Evolutionary conservation across 2,797 vertebrate genomes (phyloP).

Genomic region (Anabacerthia variegaticeps): DNA sequence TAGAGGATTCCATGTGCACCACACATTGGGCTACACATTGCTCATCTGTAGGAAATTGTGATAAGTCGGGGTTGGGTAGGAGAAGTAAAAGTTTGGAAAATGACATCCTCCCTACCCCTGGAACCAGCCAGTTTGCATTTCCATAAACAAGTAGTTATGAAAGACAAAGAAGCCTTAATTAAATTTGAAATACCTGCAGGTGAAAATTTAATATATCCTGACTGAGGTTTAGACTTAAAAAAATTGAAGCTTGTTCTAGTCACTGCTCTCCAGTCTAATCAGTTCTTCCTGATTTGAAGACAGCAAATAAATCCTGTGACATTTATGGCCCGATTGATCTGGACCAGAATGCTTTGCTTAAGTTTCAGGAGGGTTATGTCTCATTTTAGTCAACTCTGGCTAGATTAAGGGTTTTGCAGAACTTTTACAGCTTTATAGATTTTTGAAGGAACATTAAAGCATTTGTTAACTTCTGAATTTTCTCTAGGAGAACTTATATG

Average conservation of each 20-base stretch:
- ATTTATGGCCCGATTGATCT: background rate
- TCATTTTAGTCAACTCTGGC: background rate
- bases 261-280: background rate
- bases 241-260: background rate
- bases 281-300: background rate
- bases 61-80: background rate
- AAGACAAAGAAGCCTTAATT: slow-evolving; percentile 6
- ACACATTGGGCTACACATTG: accelerated
- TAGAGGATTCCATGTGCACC: background rate
- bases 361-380: background rate
- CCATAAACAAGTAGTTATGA: background rate
- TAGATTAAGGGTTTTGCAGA: background rate
- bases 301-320: background rate
- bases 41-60: background rate
- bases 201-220: background rate
- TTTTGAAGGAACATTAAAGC: background rate
- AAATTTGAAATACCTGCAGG: background rate
- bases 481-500: background rate
- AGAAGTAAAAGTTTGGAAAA: background rate
- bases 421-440: background rate
- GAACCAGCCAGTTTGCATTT: background rate
- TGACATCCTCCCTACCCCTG: background rate
- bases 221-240: background rate
- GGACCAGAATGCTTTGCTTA: background rate
- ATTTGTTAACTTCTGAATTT: background rate